phyloP scores from a whole-genome alignment of 1,140 invertebrate species.

The Gryllus bimaculatus region DNA sequence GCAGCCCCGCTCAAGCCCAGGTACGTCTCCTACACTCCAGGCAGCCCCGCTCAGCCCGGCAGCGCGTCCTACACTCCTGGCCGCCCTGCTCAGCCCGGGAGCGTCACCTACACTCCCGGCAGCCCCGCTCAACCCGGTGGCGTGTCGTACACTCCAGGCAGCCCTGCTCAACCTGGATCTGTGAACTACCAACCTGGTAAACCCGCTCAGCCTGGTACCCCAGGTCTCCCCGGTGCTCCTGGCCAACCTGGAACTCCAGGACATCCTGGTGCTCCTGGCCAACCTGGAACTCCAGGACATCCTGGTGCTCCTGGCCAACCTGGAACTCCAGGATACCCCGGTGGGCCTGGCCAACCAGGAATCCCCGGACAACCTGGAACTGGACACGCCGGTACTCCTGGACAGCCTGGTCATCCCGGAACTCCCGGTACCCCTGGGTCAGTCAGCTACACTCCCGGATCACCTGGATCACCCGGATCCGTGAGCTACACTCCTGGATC shows the following conservation, averaged over 20 bases:
- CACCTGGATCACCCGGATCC: background rate
- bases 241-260: constrained; percentile 14
- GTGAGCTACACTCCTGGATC: background rate
- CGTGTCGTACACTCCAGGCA: constrained; percentile 6
- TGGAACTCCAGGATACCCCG: constrained; percentile 29
- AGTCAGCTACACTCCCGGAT: background rate
- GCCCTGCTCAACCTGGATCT: constrained; percentile 15
- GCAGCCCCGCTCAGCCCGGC: constrained; percentile 29
- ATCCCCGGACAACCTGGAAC: background rate
- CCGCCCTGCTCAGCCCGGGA: constrained; percentile 36
- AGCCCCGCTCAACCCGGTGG: constrained; percentile 29
- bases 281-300: constrained; percentile 22
- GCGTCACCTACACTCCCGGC: constrained; percentile 33
- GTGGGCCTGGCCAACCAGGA: constrained; percentile 22
- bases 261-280: constrained; percentile 9
- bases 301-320: constrained; percentile 22
- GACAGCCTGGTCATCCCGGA: background rate
- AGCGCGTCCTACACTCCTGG: constrained; percentile 29
- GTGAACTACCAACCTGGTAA: constrained; percentile 19
- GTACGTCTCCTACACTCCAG: constrained; percentile 6
- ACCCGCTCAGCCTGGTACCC: constrained; percentile 11
- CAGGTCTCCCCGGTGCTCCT: constrained; percentile 18
- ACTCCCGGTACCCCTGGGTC: background rate
- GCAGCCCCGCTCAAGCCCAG: too few species aligned
- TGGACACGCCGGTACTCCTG: background rate